A percentile compares a stretch with the other conserved stretches of the same genome.
These are phyloP conservation scores for Eumaeus atala DNA, from an alignment of 1,140 invertebrate genomes.

Conservation along the genomic window DNA sequence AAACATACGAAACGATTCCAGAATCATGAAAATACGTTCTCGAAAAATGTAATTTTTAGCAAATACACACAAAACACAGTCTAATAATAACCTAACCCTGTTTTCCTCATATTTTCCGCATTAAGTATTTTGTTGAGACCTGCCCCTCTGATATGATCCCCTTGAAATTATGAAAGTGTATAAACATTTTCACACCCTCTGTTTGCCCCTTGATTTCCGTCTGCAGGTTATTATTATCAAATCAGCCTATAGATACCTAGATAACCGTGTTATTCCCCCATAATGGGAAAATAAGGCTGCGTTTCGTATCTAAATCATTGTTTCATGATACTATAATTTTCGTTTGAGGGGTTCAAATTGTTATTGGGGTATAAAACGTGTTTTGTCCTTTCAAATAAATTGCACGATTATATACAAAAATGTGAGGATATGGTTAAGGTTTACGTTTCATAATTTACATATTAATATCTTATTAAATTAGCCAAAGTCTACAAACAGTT, in stretches of 20 bases:
- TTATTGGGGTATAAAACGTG: constrained; percentile 15
- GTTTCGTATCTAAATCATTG: constrained; percentile 62
- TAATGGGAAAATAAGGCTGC: constrained; percentile 62
- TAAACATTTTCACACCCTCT: constrained; percentile 70
- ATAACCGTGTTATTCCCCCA: constrained; percentile 48
- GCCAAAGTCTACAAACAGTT: no score
- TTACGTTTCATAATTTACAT: no score
- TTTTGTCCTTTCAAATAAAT: constrained; percentile 5
- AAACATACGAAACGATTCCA: no score
- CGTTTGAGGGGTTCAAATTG: constrained; percentile 25
- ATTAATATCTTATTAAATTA: no score
- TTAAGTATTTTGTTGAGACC: constrained; percentile 67
- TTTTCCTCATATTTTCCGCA: constrained; percentile 58
- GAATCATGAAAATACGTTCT: neutral
- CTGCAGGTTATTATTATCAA: constrained; percentile 70
- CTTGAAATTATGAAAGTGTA: constrained; percentile 72
- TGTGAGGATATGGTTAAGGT: neutral
- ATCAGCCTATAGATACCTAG: constrained; percentile 67
- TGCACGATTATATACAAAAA: neutral
- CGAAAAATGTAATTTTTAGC: constrained; percentile 29
- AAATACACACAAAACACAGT: constrained; percentile 27
- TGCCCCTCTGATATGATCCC: constrained; percentile 57
- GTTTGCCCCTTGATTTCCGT: constrained; percentile 48
- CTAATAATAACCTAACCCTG: constrained; percentile 46
- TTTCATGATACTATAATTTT: constrained; percentile 65